Conservation (phyloP, 2,888 invertebrate genomes). For the Dicranocentrus wangi region DNA sequence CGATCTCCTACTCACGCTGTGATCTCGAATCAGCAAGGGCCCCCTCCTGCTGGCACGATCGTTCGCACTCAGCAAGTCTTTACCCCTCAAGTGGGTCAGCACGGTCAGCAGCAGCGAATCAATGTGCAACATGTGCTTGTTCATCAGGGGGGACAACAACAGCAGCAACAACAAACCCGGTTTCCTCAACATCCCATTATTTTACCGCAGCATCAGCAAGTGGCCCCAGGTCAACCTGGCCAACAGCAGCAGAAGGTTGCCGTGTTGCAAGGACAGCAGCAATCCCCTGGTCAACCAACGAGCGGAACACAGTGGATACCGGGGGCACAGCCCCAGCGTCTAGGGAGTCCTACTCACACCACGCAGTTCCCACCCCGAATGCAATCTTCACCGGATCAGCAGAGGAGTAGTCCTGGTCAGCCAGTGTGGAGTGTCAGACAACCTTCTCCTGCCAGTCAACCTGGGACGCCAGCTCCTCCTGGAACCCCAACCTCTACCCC, state of each 20-base stretch:
- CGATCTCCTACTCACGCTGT: slow-evolving; percentile 66
- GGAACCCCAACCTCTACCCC: slow-evolving; percentile 40
- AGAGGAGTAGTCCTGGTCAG: slow-evolving; percentile 48
- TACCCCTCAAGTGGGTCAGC: slow-evolving; percentile 69
- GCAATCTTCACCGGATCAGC: slow-evolving; percentile 51
- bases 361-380: slow-evolving; percentile 48
- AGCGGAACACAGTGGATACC: slow-evolving; percentile 50
- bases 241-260: slow-evolving; percentile 57
- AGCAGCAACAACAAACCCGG: slow-evolving; percentile 55
- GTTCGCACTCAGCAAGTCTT: slow-evolving; percentile 71
- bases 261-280: slow-evolving; percentile 60
- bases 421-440: slow-evolving; percentile 57
- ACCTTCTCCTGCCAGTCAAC: slow-evolving; percentile 12
- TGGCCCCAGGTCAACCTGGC: slow-evolving; percentile 21
- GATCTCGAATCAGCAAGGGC: slow-evolving; percentile 63
- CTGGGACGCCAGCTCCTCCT: slow-evolving; percentile 32
- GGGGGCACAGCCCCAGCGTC: slow-evolving; percentile 44
- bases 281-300: slow-evolving; percentile 40
- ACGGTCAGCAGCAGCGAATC: slow-evolving; percentile 56
- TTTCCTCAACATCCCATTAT: slow-evolving; percentile 67
- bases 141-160: slow-evolving; percentile 61
- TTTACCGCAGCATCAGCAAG: slow-evolving; percentile 63
- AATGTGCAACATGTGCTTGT: slow-evolving; percentile 72
- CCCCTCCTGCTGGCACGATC: slow-evolving; percentile 56
- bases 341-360: slow-evolving; percentile 58